A percentile compares a stretch with the other conserved stretches of the same genome.
Conservation (phyloP, 2,797 vertebrate species). For the Myotis daubentonii region DNA sequence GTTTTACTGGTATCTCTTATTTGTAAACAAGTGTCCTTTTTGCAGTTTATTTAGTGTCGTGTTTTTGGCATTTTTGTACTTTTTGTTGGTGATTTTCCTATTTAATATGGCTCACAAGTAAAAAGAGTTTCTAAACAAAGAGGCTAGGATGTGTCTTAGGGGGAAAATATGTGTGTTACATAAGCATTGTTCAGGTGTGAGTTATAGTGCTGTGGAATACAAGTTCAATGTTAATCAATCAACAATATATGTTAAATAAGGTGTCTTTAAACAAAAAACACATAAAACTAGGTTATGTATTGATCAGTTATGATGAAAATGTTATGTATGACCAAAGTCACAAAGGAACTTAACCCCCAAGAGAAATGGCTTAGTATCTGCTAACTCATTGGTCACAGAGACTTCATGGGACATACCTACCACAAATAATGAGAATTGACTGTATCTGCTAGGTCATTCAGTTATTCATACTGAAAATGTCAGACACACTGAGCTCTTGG, state of each 20-base stretch:
- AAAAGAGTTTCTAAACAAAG: background rate
- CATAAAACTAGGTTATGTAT: background rate
- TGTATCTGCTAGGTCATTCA: background rate
- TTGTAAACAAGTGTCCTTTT: background rate
- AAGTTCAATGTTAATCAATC: background rate
- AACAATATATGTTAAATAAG: background rate
- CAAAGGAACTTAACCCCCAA: background rate
- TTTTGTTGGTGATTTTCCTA: background rate
- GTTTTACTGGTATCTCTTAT: background rate
- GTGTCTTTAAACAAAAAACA: conserved; percentile 21
- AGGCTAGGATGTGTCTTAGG: background rate
- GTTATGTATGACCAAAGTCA: background rate
- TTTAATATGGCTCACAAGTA: background rate
- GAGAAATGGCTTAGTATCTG: background rate
- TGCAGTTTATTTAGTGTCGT: background rate
- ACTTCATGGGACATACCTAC: background rate
- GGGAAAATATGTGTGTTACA: background rate
- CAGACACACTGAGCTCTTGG: background rate
- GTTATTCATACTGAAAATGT: background rate
- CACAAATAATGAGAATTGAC: background rate
- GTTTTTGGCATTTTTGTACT: background rate
- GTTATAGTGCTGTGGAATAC: background rate
- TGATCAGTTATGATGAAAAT: background rate
- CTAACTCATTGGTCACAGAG: background rate
- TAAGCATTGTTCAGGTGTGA: background rate